phyloP scores from a whole-genome alignment of 2,113 vertebrate species.

The Lates calcarifer region DNA sequence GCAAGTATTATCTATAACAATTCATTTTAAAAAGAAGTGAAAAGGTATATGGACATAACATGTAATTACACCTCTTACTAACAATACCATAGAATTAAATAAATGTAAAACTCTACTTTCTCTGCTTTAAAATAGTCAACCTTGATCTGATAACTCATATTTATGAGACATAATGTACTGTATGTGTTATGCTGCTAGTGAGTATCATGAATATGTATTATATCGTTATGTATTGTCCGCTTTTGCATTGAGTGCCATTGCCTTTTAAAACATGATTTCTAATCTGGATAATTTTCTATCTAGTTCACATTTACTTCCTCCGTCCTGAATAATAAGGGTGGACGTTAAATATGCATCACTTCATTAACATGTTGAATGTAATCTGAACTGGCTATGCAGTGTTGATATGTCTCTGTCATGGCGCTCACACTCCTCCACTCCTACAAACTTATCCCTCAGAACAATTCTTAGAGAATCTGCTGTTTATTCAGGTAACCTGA shows the following conservation, averaged over 20 bases:
- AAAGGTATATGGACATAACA: neutral
- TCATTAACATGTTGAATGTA: conserved; percentile 26
- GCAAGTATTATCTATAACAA: neutral
- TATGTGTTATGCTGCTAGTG: neutral
- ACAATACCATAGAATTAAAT: no score
- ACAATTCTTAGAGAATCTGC: neutral
- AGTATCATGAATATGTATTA: conserved; percentile 16
- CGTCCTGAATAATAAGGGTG: neutral
- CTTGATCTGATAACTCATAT: neutral
- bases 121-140: neutral
- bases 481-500: neutral
- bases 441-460: neutral
- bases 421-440: no score
- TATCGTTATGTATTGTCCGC: neutral
- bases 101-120: neutral
- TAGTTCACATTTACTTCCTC: neutral
- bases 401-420: neutral
- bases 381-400: neutral
- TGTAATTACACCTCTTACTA: neutral
- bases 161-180: neutral
- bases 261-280: no score
- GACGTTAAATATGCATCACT: conserved; percentile 17
- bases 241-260: no score
- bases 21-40: neutral
- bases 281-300: neutral